Conservation (phyloP, 2,113 vertebrate genomes). For the Otus sunia region DNA sequence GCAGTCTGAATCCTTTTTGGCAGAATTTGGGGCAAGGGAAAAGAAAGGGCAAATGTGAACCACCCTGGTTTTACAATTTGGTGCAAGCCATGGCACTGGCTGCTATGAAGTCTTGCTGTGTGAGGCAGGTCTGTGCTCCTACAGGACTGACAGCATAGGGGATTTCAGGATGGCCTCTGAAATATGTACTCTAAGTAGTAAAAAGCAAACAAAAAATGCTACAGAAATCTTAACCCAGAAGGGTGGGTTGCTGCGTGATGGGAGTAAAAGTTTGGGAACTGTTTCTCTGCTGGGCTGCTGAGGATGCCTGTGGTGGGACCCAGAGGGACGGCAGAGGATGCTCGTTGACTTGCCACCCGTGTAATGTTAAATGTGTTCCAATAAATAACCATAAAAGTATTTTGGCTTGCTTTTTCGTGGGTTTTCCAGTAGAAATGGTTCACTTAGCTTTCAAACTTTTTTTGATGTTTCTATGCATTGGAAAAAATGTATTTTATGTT, state of each 20-base stretch:
- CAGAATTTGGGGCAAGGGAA: neutral
- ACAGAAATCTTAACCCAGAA: neutral
- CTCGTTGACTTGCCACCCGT: neutral
- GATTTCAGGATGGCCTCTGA: neutral
- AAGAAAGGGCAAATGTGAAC: neutral
- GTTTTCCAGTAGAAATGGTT: neutral
- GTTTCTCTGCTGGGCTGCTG: neutral
- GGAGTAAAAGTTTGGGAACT: neutral
- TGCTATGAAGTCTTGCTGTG: neutral
- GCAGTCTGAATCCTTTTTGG: neutral
- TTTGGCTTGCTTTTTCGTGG: neutral
- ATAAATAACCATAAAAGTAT: neutral
- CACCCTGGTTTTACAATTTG: neutral
- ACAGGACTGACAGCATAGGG: rapidly evolving
- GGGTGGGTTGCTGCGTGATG: neutral
- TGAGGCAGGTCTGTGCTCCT: neutral
- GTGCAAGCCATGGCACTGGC: rapidly evolving
- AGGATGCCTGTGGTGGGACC: neutral
- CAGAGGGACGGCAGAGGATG: neutral
- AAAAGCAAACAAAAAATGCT: neutral
- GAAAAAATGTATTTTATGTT: neutral
- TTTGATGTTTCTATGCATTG: neutral
- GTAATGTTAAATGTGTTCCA: neutral
- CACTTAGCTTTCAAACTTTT: neutral
- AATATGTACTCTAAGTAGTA: neutral